Evolutionary conservation across 2,888 invertebrate genomes (phyloP).

Genomic region (Itoplectis maculator): DNA sequence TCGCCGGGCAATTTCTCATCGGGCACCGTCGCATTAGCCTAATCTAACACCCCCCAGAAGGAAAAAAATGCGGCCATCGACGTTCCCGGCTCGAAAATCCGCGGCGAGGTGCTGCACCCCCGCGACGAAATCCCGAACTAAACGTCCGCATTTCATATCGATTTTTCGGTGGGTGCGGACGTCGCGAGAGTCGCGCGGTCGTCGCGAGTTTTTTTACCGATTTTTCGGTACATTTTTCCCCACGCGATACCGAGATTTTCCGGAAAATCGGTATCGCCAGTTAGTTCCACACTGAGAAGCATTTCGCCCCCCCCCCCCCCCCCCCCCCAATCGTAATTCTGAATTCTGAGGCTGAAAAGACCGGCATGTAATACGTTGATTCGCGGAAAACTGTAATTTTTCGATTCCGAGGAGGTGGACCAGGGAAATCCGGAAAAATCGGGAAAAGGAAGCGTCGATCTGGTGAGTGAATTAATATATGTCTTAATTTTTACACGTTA

Average conservation of each 20-base stretch:
- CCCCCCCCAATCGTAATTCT: no score
- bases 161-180: constrained; percentile 76
- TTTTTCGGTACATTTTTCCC: constrained; percentile 46
- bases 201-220: constrained; percentile 42
- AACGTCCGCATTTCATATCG: constrained; percentile 76
- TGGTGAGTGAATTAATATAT: constrained; percentile 53
- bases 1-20: constrained; percentile 84
- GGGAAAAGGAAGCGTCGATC: constrained; percentile 20
- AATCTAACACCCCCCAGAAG: constrained; percentile 81
- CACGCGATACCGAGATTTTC: constrained; percentile 19
- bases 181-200: constrained; percentile 47
- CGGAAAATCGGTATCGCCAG: constrained; percentile 53
- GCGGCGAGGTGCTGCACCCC: constrained; percentile 83
- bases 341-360: not conserved
- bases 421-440: not conserved
- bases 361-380: no score
- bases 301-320: not conserved
- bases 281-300: not conserved
- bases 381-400: not conserved
- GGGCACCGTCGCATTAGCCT: constrained; percentile 85
- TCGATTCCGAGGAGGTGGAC: not conserved
- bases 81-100: constrained; percentile 77
- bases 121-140: constrained; percentile 76
- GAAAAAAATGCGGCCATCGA: constrained; percentile 84
- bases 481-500: constrained; percentile 1